These are phyloP conservation scores for Blastomussa wellsi DNA, from an alignment of 92 coral and sea anemone species.

Conservation along the genomic window DNA sequence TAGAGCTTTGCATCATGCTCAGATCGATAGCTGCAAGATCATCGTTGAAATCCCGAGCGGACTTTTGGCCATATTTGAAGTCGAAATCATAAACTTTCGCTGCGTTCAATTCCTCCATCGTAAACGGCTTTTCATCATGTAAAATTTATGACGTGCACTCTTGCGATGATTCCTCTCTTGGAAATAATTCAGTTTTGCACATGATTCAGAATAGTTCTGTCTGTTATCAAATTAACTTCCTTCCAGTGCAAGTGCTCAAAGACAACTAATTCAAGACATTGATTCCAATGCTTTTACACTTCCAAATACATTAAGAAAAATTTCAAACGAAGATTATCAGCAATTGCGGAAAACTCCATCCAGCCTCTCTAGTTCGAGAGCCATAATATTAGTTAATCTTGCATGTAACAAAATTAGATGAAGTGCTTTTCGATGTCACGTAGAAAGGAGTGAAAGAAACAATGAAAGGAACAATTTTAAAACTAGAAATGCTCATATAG, in stretches of 20 bases:
- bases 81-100: conserved; percentile 78
- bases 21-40: conserved; percentile 60
- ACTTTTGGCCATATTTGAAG: conserved; percentile 73
- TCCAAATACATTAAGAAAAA: neutral
- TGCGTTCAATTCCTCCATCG: conserved; percentile 61
- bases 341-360: neutral
- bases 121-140: conserved; percentile 59
- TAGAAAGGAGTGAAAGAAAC: too few species aligned
- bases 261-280: conserved; percentile 24
- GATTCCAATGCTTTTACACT: conserved; percentile 19
- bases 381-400: neutral
- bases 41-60: conserved; percentile 46
- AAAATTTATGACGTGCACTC: neutral
- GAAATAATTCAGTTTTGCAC: neutral
- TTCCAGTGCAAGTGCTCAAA: conserved; percentile 20
- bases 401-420: neutral
- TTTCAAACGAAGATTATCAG: neutral
- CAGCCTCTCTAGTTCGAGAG: neutral
- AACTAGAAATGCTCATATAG: too few species aligned
- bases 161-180: neutral
- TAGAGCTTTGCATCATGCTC: conserved; percentile 66
- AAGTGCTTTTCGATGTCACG: too few species aligned
- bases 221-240: neutral
- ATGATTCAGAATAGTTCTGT: neutral
- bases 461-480: too few species aligned